A percentile compares a stretch with the other conserved stretches of the same genome.
Evolutionary conservation across 2,888 invertebrate genomes (phyloP).

Genomic region (Chymomyza amoena): DNA sequence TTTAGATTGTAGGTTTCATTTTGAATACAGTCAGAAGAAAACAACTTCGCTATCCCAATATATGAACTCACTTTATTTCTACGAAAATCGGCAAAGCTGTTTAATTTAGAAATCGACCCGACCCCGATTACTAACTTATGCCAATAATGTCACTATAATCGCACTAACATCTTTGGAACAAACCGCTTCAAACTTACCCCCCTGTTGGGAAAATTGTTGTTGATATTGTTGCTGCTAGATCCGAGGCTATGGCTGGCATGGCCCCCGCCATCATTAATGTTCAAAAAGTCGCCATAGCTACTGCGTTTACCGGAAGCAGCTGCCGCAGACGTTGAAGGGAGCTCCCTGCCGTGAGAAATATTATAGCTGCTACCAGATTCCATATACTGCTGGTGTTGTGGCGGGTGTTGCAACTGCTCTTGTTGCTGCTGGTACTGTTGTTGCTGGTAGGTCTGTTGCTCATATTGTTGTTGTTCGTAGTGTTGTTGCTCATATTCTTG

Average conservation of each 20-base stretch:
- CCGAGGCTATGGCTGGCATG: conserved; percentile 2
- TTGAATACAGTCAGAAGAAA: too few species aligned
- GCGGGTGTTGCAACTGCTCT: too few species aligned
- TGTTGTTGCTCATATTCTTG: conserved; percentile 20
- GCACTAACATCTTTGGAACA: too few species aligned
- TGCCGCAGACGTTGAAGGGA: conserved; percentile 9
- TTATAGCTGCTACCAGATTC: conserved; percentile 10
- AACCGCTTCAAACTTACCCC: conserved; percentile 24
- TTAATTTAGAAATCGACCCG: too few species aligned
- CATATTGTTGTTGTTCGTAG: conserved; percentile 10
- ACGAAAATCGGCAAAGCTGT: too few species aligned
- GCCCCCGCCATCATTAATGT: conserved; percentile 13
- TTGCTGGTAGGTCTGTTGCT: too few species aligned
- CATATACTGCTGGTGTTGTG: not conserved
- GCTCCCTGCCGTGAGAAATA: conserved; percentile 9
- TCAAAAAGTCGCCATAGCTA: conserved; percentile 45
- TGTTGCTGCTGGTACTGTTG: conserved; percentile 12
- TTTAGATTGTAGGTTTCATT: too few species aligned
- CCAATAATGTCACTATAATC: too few species aligned
- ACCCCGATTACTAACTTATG: too few species aligned
- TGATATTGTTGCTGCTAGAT: conserved; percentile 19
- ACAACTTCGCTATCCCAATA: too few species aligned
- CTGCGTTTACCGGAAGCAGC: conserved; percentile 2
- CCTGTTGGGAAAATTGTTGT: conserved; percentile 12
- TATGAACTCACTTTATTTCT: too few species aligned